Conservation (phyloP, 2,797 vertebrate genomes). For the Argya squamiceps region DNA sequence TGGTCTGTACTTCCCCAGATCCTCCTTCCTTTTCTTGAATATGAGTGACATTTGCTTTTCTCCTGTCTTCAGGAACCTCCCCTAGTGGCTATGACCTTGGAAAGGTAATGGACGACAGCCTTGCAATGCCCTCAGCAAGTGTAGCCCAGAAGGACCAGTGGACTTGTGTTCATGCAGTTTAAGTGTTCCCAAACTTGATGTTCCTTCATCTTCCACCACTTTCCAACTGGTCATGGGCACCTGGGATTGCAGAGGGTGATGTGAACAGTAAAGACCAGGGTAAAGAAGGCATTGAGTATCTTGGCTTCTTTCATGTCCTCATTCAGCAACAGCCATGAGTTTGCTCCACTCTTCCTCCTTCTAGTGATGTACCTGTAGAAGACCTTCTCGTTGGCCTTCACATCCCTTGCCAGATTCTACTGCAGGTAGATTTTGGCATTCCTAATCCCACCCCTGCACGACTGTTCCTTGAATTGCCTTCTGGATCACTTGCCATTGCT, state of each 20-base stretch:
- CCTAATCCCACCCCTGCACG: background rate
- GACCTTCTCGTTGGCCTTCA: background rate
- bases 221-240: background rate
- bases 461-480: background rate
- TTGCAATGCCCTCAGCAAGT: background rate
- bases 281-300: background rate
- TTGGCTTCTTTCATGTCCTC: background rate
- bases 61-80: background rate
- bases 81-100: accelerated
- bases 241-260: background rate
- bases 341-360: background rate
- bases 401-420: background rate
- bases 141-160: background rate
- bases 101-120: background rate
- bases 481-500: background rate
- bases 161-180: background rate
- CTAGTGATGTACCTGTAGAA: background rate
- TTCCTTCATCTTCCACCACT: background rate
- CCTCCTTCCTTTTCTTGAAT: background rate
- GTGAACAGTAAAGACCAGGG: background rate
- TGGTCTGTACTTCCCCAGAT: background rate
- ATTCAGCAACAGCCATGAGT: background rate
- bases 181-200: background rate
- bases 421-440: background rate
- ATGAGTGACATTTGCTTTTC: background rate